These are phyloP conservation scores for Drosophila recens DNA, from an alignment of 2,888 invertebrate species.

Conservation along the genomic window DNA sequence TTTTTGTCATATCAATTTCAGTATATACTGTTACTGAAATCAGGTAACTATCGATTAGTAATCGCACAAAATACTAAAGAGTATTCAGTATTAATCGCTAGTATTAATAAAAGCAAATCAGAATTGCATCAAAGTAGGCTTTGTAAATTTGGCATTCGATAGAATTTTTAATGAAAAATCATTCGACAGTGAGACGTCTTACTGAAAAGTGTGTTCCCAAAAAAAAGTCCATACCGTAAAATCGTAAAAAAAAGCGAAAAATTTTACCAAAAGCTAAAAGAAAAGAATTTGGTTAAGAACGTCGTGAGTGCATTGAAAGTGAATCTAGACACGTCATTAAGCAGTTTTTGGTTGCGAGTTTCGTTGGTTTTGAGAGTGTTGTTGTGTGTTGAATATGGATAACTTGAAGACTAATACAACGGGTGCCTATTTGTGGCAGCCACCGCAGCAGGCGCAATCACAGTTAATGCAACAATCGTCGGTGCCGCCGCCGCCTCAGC, in stretches of 20 bases:
- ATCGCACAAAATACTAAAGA: background rate
- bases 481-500: conserved; percentile 40
- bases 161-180: conserved; percentile 18
- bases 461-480: conserved; percentile 36
- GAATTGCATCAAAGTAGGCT: conserved; percentile 31
- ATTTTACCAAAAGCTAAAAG: background rate
- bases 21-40: background rate
- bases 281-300: conserved; percentile 1
- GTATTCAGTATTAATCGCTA: background rate
- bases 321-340: background rate
- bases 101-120: background rate
- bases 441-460: conserved; percentile 30
- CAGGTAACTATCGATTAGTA: background rate
- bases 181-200: conserved; percentile 50
- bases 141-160: conserved; percentile 10
- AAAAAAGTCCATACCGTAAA: conserved; percentile 11
- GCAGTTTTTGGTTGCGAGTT: background rate
- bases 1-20: background rate
- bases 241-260: conserved; percentile 1
- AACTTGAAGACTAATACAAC: conserved; percentile 58
- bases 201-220: conserved; percentile 37
- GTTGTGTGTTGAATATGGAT: conserved; percentile 52
- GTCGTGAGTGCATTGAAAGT: conserved; percentile 1
- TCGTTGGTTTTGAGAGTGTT: background rate
- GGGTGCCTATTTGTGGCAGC: conserved; percentile 61